Conservation (phyloP, 2,888 invertebrate genomes). For the Isoperla grammatica region DNA sequence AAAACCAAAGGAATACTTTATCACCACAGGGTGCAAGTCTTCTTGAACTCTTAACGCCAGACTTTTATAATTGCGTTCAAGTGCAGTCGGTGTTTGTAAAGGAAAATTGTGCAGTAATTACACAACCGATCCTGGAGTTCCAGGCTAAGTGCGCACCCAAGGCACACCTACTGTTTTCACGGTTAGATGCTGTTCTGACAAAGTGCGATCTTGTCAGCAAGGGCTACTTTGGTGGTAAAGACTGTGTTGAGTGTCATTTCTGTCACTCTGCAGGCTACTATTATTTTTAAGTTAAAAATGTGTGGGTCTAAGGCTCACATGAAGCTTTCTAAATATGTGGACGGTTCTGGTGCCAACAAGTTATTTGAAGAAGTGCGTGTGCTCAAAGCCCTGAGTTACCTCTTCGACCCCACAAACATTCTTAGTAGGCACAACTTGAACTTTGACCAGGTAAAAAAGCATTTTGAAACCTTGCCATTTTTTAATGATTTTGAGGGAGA, state of each 20-base stretch:
- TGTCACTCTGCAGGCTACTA: neutral
- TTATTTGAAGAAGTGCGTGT: neutral
- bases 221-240: neutral
- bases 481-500: too few species aligned
- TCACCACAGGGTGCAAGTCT: neutral
- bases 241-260: neutral
- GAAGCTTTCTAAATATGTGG: neutral
- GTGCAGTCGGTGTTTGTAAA: neutral
- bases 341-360: neutral
- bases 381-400: neutral
- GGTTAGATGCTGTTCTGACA: neutral
- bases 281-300: neutral
- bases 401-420: neutral
- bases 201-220: neutral
- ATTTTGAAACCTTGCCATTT: too few species aligned
- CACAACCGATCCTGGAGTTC: neutral
- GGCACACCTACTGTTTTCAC: neutral
- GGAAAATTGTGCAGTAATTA: neutral
- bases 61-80: neutral
- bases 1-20: neutral
- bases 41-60: neutral
- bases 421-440: neutral
- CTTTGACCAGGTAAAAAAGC: neutral
- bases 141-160: too few species aligned
- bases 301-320: neutral